A percentile compares a stretch with the other conserved stretches of the same genome.
These are phyloP conservation scores for Cydia strobilella DNA, from an alignment of 1,140 invertebrate genomes.

Conservation along the genomic window DNA sequence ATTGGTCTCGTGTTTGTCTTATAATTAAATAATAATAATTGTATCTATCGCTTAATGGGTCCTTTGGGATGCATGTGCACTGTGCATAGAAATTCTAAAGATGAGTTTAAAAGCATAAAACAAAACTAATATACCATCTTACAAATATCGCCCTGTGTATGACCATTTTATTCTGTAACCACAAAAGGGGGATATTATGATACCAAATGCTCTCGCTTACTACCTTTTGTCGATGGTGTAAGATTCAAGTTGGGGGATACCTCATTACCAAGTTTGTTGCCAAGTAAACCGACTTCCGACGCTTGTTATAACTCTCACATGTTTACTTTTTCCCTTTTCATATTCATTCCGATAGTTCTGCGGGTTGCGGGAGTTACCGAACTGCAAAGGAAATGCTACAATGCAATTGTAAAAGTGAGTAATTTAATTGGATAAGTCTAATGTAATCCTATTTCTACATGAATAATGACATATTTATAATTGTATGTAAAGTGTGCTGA, in stretches of 20 bases:
- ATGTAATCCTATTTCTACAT: too few species aligned
- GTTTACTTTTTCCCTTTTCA: conserved; percentile 17
- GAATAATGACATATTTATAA: too few species aligned
- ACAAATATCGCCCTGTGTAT: neutral
- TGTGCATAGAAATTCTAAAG: neutral
- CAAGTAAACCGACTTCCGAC: conserved; percentile 13
- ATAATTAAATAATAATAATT: too few species aligned
- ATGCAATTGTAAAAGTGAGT: neutral
- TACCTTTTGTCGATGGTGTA: neutral
- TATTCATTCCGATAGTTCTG: conserved; percentile 12
- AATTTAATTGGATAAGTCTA: too few species aligned
- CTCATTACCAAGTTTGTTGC: conserved; percentile 18
- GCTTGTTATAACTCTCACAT: conserved; percentile 17
- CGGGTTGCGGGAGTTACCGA: neutral
- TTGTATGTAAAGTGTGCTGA: too few species aligned
- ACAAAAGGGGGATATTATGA: neutral
- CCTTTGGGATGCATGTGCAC: too few species aligned
- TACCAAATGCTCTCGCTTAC: neutral
- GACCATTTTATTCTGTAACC: neutral
- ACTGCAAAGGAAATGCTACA: neutral
- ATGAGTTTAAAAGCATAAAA: neutral
- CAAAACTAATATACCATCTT: neutral
- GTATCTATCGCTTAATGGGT: too few species aligned
- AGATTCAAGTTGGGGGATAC: neutral
- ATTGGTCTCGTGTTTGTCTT: too few species aligned